These are phyloP conservation scores for Perizoma affinitatum DNA, from an alignment of 2,888 invertebrate species.

Conservation along the genomic window DNA sequence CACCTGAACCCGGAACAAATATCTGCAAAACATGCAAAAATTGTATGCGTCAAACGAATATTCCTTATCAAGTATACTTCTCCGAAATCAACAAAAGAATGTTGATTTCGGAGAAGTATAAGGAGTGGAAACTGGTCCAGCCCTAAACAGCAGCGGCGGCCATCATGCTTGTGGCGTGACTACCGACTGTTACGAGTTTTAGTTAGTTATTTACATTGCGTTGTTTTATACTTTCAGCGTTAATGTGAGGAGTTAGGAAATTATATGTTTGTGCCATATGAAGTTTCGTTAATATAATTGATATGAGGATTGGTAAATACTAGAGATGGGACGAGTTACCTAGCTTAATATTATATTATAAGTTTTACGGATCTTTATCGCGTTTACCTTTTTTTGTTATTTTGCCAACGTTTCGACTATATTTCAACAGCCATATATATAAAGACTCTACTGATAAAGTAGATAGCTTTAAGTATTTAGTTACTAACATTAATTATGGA, in stretches of 20 bases:
- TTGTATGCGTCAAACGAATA: too few species aligned
- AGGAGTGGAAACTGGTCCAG: not conserved
- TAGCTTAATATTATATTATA: too few species aligned
- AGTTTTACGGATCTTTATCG: not conserved
- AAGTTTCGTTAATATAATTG: constrained; percentile 16
- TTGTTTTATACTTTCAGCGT: constrained; percentile 33
- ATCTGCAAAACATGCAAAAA: too few species aligned
- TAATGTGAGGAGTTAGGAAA: constrained; percentile 38
- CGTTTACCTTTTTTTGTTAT: too few species aligned
- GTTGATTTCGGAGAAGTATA: too few species aligned
- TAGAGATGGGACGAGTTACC: not conserved
- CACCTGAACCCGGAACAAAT: too few species aligned
- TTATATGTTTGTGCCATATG: constrained; percentile 32
- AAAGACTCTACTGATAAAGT: too few species aligned
- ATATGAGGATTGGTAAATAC: constrained; percentile 13
- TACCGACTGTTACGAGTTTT: constrained; percentile 40
- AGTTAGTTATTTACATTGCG: constrained; percentile 37
- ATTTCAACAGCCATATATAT: too few species aligned
- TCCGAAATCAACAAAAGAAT: too few species aligned
- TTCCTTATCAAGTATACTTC: too few species aligned
- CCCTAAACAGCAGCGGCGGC: constrained; percentile 24
- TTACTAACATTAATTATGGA: too few species aligned
- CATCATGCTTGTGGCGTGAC: constrained; percentile 40
- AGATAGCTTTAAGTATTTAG: too few species aligned
- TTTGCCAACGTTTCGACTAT: not conserved